A percentile compares a stretch with the other conserved stretches of the same genome.
These are phyloP conservation scores for Drosophila lacicola DNA, from an alignment of 2,888 invertebrate genomes.

Conservation along the genomic window DNA sequence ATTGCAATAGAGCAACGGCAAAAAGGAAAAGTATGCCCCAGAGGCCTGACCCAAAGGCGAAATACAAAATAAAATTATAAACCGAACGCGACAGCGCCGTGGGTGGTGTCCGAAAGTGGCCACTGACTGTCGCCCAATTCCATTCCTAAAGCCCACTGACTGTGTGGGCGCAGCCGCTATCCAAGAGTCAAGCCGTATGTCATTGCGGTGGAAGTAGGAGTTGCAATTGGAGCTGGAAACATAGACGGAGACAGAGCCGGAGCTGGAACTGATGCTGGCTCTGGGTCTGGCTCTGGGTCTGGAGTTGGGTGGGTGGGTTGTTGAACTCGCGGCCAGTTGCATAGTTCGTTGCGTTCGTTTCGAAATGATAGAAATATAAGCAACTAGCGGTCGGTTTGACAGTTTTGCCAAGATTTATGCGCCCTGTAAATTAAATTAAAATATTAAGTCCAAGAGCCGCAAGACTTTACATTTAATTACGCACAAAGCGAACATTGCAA, in stretches of 20 bases:
- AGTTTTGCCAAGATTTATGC: conserved; percentile 56
- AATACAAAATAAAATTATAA: conserved; percentile 8
- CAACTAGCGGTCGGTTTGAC: conserved; percentile 45
- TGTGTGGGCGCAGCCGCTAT: conserved; percentile 64
- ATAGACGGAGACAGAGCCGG: too few relatives aligned
- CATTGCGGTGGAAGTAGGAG: conserved; percentile 50
- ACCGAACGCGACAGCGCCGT: conserved; percentile 50
- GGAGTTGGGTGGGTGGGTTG: conserved; percentile 48
- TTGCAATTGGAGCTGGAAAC: conserved; percentile 13
- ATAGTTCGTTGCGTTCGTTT: conserved; percentile 52
- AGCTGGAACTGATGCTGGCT: too few relatives aligned
- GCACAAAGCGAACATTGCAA: conserved; percentile 71
- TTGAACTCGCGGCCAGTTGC: conserved; percentile 14
- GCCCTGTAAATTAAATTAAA: conserved; percentile 71
- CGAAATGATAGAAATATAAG: conserved; percentile 72
- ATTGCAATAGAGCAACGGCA: conserved; percentile 52
- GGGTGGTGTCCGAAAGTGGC: conserved; percentile 62
- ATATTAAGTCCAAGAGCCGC: conserved; percentile 55
- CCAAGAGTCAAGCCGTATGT: conserved; percentile 66
- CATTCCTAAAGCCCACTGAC: conserved; percentile 8
- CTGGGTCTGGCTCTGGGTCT: background rate
- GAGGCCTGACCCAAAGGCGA: conserved; percentile 57
- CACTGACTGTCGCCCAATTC: conserved; percentile 47
- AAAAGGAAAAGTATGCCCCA: conserved; percentile 59
- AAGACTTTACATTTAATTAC: conserved; percentile 71